These are phyloP conservation scores for Coenobita brevimanus DNA, from an alignment of 1,140 invertebrate genomes.

Conservation along the genomic window DNA sequence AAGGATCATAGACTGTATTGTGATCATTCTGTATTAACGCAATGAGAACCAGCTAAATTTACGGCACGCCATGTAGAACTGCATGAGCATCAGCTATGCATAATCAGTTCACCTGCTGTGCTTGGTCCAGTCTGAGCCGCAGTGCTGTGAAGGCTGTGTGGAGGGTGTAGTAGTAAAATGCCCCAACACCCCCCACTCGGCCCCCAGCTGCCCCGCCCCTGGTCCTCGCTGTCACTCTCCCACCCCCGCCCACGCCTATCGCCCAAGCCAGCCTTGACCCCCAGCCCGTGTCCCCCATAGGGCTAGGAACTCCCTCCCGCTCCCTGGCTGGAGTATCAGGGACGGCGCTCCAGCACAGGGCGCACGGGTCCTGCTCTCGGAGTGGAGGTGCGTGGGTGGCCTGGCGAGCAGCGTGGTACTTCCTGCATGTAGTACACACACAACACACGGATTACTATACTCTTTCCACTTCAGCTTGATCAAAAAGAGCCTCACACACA, in stretches of 20 bases:
- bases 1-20: too few species aligned
- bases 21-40: too few species aligned
- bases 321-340: background rate
- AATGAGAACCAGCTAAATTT: too few species aligned
- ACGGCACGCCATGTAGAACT: too few species aligned
- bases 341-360: conserved; percentile 37
- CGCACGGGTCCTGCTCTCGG: conserved; percentile 42
- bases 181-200: conserved; percentile 28
- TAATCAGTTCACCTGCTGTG: conserved; percentile 39
- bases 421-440: too few species aligned
- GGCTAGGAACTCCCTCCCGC: background rate
- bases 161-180: conserved; percentile 59
- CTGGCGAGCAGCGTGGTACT: conserved; percentile 33
- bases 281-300: background rate
- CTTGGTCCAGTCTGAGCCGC: conserved; percentile 31
- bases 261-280: conserved; percentile 32
- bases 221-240: background rate
- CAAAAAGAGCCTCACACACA: too few species aligned
- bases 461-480: too few species aligned
- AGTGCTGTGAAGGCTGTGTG: conserved; percentile 49
- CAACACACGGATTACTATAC: too few species aligned
- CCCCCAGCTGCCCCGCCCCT: background rate
- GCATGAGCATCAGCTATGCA: background rate
- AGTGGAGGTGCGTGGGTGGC: conserved; percentile 21
- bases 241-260: background rate